Percentiles rank a stretch among this genome's conserved stretches.
Conservation (phyloP, 2,113 vertebrate species). For the Heloderma charlesbogerti region DNA sequence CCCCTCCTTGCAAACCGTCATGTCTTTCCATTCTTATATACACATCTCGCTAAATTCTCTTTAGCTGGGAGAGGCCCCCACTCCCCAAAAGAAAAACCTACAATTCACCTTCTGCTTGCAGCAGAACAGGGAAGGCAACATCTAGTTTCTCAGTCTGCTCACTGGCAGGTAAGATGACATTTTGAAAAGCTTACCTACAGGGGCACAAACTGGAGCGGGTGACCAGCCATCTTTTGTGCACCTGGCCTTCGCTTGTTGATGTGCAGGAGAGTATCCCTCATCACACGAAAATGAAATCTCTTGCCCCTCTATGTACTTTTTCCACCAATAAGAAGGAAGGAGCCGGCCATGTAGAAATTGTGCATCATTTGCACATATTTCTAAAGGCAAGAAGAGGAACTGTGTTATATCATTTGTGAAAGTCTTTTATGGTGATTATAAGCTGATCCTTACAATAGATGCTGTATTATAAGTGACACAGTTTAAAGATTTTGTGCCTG, state of each 20-base stretch:
- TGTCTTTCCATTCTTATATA: neutral
- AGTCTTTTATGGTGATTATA: neutral
- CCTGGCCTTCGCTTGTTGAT: neutral
- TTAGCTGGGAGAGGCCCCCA: neutral
- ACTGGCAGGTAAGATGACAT: neutral
- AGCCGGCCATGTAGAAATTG: neutral
- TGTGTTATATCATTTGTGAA: neutral
- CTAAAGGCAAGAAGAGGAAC: neutral
- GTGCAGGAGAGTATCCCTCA: slow-evolving; percentile 18
- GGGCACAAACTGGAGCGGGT: slow-evolving; percentile 64
- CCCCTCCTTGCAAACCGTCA: neutral
- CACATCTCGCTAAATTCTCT: neutral
- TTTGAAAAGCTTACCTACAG: neutral
- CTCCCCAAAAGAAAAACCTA: no score
- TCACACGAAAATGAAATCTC: slow-evolving; percentile 50
- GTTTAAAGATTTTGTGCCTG: neutral
- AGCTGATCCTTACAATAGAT: neutral
- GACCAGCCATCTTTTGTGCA: slow-evolving; percentile 71
- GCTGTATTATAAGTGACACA: neutral
- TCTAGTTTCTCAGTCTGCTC: neutral
- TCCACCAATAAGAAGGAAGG: fast-evolving
- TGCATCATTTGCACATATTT: neutral
- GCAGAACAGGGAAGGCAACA: neutral
- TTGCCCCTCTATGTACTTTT: neutral
- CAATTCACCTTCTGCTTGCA: no score